Evolutionary conservation across 2,888 invertebrate genomes (phyloP), one percentile per base, ranked within the genome.

Genomic region (Incurvaria masculella): DNA sequence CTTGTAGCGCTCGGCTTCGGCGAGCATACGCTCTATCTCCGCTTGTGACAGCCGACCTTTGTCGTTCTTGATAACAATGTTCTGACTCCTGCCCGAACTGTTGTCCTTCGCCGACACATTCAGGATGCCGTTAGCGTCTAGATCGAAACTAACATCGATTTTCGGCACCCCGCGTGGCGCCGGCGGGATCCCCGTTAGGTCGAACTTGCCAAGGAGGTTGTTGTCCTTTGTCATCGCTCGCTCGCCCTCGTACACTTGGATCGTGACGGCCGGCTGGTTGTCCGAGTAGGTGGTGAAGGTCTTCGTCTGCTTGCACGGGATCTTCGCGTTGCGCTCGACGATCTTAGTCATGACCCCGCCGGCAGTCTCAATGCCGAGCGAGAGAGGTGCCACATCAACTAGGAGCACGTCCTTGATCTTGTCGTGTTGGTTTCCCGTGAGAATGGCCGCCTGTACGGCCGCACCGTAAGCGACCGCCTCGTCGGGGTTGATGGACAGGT

Each of bases 191-290:
- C 87, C 88, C 10, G 83, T 83, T 53, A 85, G 62, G 56, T 85
- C 84, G 62, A 86, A 86, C 5, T 79, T 83, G 39, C 85, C 85
- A 46, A 87, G 66, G 5, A 83, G 63, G 62, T 89, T 87, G 72
- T 89, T 89, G 67, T 89, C 88, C 61, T 86, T 87, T 11, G 89
- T 89, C 88, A 89, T 86, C n/a, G 86, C 85, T 43, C 91, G 76
- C 65, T 90, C 89, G 10, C 89, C 89, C 63, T 91, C 88, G 56
- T 73, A 81, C 26, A 84, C 84, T 62, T 84, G 82, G 42, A 86
- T 80, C 6, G 79, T 79, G 11, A 86, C 86, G 1, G 75, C 84
- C 1, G 84, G 74, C 61, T 89, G 88, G 63, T 88, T 88, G 66
- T 89, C 88, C 0, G 84, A 64, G 60, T 85, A 87, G 0, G 88